Evolutionary conservation across 2,888 invertebrate genomes (phyloP).

Genomic region (Ecliptopera silaceata): DNA sequence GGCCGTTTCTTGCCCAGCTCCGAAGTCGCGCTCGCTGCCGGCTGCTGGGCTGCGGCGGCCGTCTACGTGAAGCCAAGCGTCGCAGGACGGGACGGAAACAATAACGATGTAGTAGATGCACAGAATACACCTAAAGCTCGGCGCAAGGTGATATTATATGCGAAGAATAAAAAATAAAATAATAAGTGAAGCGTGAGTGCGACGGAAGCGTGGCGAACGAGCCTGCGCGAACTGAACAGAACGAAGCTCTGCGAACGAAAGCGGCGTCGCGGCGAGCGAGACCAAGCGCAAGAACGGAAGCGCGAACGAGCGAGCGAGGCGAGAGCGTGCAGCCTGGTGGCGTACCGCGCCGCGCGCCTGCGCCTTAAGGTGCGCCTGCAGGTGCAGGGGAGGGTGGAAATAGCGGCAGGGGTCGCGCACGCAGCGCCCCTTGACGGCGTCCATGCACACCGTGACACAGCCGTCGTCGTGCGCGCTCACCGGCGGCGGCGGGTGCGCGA

Average conservation of each 20-base stretch:
- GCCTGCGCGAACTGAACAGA: conserved; percentile 76
- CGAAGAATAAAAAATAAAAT: conserved; percentile 77
- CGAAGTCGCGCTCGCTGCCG: conserved; percentile 85
- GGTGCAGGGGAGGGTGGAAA: conserved; percentile 99
- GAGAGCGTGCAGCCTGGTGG: conserved; percentile 85
- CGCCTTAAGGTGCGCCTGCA: conserved; percentile 99
- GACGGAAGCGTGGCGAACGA: conserved; percentile 80
- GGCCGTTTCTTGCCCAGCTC: conserved; percentile 98
- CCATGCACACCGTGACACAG: conserved; percentile 99
- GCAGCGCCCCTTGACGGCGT: conserved; percentile 99
- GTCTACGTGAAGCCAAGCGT: conserved; percentile 83
- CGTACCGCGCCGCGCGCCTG: conserved; percentile 97
- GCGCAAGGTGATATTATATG: conserved; percentile 79
- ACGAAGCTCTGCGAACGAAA: conserved; percentile 79
- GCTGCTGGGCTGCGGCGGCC: conserved; percentile 84
- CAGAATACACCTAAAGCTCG: conserved; percentile 83
- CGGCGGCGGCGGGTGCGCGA: conserved; percentile 98
- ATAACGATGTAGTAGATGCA: conserved; percentile 83
- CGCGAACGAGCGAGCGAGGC: conserved; percentile 78
- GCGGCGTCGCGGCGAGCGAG: conserved; percentile 80
- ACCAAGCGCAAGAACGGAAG: conserved; percentile 79
- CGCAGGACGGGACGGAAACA: conserved; percentile 83
- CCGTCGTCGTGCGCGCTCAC: conserved; percentile 98
- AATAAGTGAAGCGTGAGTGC: conserved; percentile 82
- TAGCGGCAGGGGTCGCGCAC: conserved; percentile 99